A percentile compares a stretch with the other conserved stretches of the same genome.
Evolutionary conservation across 2,113 vertebrate species (phyloP).

Genomic region (Colaptes auratus): DNA sequence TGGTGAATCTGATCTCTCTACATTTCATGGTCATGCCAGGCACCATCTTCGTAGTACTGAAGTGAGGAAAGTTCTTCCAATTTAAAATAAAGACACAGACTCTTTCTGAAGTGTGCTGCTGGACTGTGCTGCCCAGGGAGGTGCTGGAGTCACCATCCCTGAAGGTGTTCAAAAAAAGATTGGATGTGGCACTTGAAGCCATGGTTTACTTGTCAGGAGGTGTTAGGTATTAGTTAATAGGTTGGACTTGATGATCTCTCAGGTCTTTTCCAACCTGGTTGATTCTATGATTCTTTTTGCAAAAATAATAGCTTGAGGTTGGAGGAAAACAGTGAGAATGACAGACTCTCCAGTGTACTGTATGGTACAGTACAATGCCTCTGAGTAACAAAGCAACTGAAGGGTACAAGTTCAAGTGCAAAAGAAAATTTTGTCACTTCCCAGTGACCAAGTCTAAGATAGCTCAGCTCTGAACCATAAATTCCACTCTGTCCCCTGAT

Average conservation of each 20-base stretch:
- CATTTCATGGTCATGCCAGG: not conserved
- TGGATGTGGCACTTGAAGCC: too few relatives aligned
- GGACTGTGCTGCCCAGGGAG: too few relatives aligned
- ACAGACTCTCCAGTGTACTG: not conserved
- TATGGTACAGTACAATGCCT: not conserved
- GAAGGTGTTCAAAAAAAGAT: too few relatives aligned
- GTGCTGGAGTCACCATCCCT: too few relatives aligned
- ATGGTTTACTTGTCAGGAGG: too few relatives aligned
- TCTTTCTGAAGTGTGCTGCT: not conserved
- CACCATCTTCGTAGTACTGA: not conserved
- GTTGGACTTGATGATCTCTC: too few relatives aligned
- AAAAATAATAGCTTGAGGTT: not conserved
- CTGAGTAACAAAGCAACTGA: not conserved
- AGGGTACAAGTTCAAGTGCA: not conserved
- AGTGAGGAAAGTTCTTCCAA: not conserved
- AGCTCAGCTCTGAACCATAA: not conserved
- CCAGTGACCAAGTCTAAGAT: not conserved
- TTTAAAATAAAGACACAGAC: not conserved
- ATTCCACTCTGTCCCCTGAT: not conserved
- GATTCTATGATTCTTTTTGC: not conserved
- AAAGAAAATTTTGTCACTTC: not conserved
- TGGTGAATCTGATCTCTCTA: not conserved
- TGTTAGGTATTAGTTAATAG: too few relatives aligned
- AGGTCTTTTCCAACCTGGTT: too few relatives aligned
- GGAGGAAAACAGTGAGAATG: not conserved